A percentile compares a stretch with the other conserved stretches of the same genome.
Evolutionary conservation across 2,113 vertebrate genomes (phyloP).

Genomic region (Australoheros scitulus): DNA sequence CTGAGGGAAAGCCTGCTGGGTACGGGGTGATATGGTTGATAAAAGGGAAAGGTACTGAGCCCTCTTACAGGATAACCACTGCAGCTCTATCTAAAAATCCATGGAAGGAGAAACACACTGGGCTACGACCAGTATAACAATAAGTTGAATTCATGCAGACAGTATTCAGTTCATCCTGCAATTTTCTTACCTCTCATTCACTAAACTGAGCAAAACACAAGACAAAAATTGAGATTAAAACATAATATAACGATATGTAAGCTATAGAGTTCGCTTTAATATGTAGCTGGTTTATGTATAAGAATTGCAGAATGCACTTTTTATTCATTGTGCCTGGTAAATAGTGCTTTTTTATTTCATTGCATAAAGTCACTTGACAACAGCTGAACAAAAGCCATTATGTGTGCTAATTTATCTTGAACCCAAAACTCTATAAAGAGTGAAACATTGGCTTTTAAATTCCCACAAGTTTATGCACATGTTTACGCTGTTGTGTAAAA

Average conservation of each 20-base stretch:
- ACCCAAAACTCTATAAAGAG: conserved; percentile 16
- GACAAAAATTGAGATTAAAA: not conserved
- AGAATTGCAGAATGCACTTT: not conserved
- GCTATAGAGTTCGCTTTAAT: not conserved
- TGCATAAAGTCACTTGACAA: not conserved
- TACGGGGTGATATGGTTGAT: conserved; percentile 72
- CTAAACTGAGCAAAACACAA: not conserved
- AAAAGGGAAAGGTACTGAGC: conserved; percentile 34
- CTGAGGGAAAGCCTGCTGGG: conserved; percentile 56
- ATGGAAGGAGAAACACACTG: conserved; percentile 36
- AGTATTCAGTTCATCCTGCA: not conserved
- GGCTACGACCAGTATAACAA: conserved; percentile 13
- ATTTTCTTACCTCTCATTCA: not conserved
- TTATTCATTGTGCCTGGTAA: not conserved
- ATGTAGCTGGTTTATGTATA: not conserved
- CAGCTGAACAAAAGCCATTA: not conserved
- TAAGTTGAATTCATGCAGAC: not conserved
- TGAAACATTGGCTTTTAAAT: conserved; percentile 20
- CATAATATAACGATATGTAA: not conserved
- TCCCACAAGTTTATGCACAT: conserved; percentile 24
- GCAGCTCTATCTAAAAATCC: conserved; percentile 39
- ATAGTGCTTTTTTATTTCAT: not conserved
- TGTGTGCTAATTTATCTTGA: conserved; percentile 24
- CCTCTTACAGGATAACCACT: conserved; percentile 57
- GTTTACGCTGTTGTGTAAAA: conserved; percentile 45